Base-by-base conservation (phyloP, 2,888 invertebrate genomes). In the Hypselothyrea guttata region DNA sequence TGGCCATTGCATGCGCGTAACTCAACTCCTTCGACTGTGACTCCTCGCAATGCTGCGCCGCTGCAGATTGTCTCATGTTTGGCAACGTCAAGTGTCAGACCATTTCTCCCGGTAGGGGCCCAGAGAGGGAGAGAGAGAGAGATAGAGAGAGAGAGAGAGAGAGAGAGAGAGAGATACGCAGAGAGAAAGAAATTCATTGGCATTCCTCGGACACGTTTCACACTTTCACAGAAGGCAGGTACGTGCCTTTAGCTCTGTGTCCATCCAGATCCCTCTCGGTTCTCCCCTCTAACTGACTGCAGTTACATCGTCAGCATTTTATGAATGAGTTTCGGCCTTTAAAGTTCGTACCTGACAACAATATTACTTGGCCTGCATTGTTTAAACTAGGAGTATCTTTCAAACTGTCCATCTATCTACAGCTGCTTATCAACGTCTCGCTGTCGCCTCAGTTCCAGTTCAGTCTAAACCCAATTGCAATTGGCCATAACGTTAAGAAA, bases 201-300 rank as follows among this genome's bases (percentile, higher is more conserved):
- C 86, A 86, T 72, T 84, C 77, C 75, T 54, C 52, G 71, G 58
- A 84, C 62, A 83, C 77, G 78, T 77, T 86, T 86, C 77, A 84
- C 84, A 85, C 85, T 85, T 85, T 78, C 78, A 72, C 78, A 61
- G 61, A 46, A 44, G 56, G 52, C 71, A 61, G 57, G 16, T 67
- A 69, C 69, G 69, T 73, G 66, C 28, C 54, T 22, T 28, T 38
- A 16, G 44, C 41, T 44, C 41, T 37, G 28, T n/a, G n/a, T n/a
- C n/a, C n/a, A n/a, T n/a, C n/a, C n/a, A n/a, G n/a, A n/a, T n/a
- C 53, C 37, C 49, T n/a, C 15, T n/a, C 30, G 34, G 11, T n/a
- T 18, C 8, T 13, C 16, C 12, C 13, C 11, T 40, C 3, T 4
- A 12, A 2, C n/a, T 11, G 9, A 9, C 18, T 28, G 35, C 30